Conservation (phyloP, 2,113 vertebrate species). For the Xenus cinereus region DNA sequence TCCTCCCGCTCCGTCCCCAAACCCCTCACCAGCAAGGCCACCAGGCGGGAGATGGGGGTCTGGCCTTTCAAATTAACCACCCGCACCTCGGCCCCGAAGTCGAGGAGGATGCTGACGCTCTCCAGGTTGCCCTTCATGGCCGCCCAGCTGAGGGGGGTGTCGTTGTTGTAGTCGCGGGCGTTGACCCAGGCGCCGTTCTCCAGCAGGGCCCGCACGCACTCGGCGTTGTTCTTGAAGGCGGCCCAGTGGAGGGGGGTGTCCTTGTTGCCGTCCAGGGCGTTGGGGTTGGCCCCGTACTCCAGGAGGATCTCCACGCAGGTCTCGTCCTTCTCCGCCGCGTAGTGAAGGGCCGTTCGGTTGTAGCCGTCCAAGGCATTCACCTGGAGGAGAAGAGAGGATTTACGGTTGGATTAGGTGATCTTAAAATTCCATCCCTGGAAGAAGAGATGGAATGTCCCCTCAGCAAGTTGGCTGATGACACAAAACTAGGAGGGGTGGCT, state of each 20-base stretch:
- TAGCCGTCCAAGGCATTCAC: conserved; percentile 97
- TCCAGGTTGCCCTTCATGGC: conserved; percentile 97
- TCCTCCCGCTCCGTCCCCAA: conserved; percentile 91
- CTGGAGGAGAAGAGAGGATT: conserved; percentile 53
- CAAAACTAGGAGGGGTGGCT: too few relatives aligned
- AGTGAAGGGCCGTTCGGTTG: conserved; percentile 93
- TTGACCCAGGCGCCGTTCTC: conserved; percentile 89
- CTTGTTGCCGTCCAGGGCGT: conserved; percentile 91
- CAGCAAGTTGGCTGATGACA: too few relatives aligned
- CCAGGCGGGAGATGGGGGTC: conserved; percentile 88
- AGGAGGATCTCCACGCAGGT: conserved; percentile 91
- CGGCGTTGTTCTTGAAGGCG: conserved; percentile 92
- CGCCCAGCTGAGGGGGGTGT: conserved; percentile 96
- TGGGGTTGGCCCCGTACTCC: conserved; percentile 90
- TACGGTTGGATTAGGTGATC: too few relatives aligned
- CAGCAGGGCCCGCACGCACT: conserved; percentile 87
- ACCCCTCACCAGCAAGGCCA: conserved; percentile 87
- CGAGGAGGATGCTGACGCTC: conserved; percentile 89
- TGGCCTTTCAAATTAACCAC: conserved; percentile 94
- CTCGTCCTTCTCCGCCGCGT: conserved; percentile 93
- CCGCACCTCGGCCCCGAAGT: conserved; percentile 88
- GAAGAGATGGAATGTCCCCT: too few relatives aligned
- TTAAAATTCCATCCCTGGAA: too few relatives aligned
- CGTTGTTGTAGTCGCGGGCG: conserved; percentile 90
- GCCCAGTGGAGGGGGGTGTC: conserved; percentile 98